Evolutionary conservation across 2,113 vertebrate species (phyloP).

Genomic region (Python bivittatus): DNA sequence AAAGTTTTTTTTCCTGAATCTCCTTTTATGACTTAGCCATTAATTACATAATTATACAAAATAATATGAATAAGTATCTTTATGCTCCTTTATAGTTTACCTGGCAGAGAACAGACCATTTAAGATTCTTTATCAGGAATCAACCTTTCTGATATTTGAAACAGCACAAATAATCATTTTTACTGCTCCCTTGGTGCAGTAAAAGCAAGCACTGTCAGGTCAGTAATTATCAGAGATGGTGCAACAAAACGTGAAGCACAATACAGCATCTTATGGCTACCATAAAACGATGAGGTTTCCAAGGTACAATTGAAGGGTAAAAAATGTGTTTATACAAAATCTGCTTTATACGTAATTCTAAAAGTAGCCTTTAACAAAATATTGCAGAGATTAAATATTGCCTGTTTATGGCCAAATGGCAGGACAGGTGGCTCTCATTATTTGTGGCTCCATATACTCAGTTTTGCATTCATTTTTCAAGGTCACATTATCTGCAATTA

Average conservation of each 20-base stretch:
- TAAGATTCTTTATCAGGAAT: background rate
- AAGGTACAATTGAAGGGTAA: background rate
- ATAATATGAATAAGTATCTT: background rate
- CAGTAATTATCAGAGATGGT: background rate
- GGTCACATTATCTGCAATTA: background rate
- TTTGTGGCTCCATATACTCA: background rate
- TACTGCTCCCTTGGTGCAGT: background rate
- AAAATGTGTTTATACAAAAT: background rate
- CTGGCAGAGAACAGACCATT: background rate
- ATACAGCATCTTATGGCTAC: background rate
- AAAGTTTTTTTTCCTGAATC: background rate
- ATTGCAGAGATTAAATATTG: background rate
- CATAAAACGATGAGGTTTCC: background rate
- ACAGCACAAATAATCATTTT: background rate
- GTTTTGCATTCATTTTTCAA: background rate
- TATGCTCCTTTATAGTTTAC: background rate
- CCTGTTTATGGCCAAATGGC: background rate
- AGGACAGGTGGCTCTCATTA: background rate
- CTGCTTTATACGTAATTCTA: background rate
- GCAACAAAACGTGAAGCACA: background rate
- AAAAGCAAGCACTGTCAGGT: background rate
- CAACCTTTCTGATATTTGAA: background rate
- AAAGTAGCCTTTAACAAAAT: background rate
- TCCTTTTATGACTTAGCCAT: background rate
- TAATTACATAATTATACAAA: background rate